Conservation (phyloP, 2,888 invertebrate species). For the Aphidoletes aphidimyza region DNA sequence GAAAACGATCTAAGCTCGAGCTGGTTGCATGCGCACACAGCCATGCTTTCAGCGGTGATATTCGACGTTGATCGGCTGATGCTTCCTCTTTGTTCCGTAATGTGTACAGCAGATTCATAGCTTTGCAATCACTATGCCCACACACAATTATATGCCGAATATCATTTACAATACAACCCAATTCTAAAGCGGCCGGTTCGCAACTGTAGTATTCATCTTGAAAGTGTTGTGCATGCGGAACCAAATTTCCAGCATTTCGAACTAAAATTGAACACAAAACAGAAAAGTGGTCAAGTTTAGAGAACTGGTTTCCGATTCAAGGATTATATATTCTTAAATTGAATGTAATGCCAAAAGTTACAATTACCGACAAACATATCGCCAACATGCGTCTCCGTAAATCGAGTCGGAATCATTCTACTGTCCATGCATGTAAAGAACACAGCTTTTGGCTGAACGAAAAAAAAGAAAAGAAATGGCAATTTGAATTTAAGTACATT, state of each 20-base stretch:
- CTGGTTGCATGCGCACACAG: constrained; percentile 87
- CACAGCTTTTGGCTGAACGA: constrained; percentile 90
- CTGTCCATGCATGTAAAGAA: constrained; percentile 99
- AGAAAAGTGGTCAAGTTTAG: background rate
- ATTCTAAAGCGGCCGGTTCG: constrained; percentile 94
- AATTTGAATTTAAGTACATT: background rate
- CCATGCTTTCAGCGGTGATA: constrained; percentile 92
- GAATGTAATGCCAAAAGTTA: background rate
- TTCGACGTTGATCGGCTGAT: constrained; percentile 77
- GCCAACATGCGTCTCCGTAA: constrained; percentile 94
- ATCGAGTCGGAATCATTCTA: constrained; percentile 94
- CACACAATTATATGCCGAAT: constrained; percentile 94
- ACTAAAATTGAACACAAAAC: constrained; percentile 71
- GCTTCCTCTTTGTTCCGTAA: constrained; percentile 82
- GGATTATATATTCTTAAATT: background rate
- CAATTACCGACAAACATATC: constrained; percentile 94
- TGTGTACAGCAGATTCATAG: constrained; percentile 91
- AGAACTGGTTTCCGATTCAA: background rate
- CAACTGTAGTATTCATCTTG: constrained; percentile 88
- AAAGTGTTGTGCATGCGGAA: constrained; percentile 91
- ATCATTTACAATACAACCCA: constrained; percentile 91
- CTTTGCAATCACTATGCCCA: constrained; percentile 98
- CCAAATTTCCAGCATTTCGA: constrained; percentile 94
- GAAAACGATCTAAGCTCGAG: constrained; percentile 84
- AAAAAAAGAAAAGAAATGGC: constrained; percentile 60